Percentiles rank a stretch among this genome's conserved stretches.
Conservation (phyloP, 2,888 invertebrate species). For the Erebia aethiops region DNA sequence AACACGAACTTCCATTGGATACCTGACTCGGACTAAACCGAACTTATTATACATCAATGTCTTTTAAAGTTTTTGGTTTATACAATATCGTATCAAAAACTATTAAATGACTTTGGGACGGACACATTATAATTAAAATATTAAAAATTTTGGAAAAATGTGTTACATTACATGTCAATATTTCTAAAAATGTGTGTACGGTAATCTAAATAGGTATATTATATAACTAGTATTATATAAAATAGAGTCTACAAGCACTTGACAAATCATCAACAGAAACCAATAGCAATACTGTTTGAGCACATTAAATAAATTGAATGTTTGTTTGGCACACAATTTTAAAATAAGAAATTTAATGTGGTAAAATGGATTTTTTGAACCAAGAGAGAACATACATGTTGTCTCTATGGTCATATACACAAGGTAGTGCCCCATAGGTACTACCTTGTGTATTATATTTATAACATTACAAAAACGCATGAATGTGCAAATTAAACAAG, state of each 20-base stretch:
- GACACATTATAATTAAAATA: conserved; percentile 70
- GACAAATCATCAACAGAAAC: conserved; percentile 8
- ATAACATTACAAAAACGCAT: too few species aligned
- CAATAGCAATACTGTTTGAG: background rate
- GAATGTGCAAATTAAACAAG: background rate
- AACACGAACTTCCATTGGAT: background rate
- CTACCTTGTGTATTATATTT: too few species aligned
- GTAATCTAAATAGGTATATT: background rate
- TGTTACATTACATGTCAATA: conserved; percentile 24
- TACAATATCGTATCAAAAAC: conserved; percentile 58
- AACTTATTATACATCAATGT: conserved; percentile 15
- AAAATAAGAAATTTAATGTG: background rate
- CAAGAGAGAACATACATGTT: too few species aligned
- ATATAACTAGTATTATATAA: conserved; percentile 1
- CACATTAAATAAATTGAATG: conserved; percentile 9
- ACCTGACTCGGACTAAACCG: background rate
- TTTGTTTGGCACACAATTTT: conserved; percentile 17
- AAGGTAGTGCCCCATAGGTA: too few species aligned
- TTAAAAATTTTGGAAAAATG: conserved; percentile 23
- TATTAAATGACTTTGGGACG: conserved; percentile 80
- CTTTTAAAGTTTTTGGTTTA: conserved; percentile 24
- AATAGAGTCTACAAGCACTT: conserved; percentile 9
- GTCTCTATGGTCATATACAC: too few species aligned
- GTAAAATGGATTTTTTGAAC: background rate
- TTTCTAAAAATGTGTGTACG: conserved; percentile 17